Base-by-base conservation (phyloP, 1,140 invertebrate genomes). In the Neodiprion virginianus region DNA sequence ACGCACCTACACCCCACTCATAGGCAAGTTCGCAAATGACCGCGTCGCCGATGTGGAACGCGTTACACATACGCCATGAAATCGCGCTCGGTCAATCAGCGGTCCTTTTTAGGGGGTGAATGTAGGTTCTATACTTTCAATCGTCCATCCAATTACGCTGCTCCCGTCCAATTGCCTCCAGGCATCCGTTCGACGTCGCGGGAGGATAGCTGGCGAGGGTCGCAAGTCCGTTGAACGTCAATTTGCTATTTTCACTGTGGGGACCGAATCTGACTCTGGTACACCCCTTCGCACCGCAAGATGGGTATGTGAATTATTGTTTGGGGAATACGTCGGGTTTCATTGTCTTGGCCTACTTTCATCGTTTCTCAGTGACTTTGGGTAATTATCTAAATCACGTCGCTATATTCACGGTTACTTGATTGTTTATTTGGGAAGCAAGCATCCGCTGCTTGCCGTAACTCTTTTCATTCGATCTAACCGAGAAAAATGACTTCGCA, bases 221-320 rank as follows among this genome's bases (percentile, higher is more conserved):
- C 53, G 11, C 53, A 61, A 61, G 81, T 83, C 83, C 82, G 87
- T 87, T 81, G 81, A 85, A 81, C 79, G 77, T 77, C 81, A 82
- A 85, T 86, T 86, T 81, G 81, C 81, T 79, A 78, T 84, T 84
- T 84, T 79, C 80, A 80, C 79, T 61, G 74, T 23, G 53, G 12
- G 28, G 28, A 28, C 28, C 5, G 28, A 28, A 49, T 5, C 50
- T 78, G 77, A 28, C 28, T 28, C 80, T 77, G 78, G 76, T 74
- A 81, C 79, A 40, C 75, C 74, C 28, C n/a, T 17, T 82, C 82
- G 78, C 79, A 79, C 79, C 80, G 28, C 82, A 79, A 81, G 79
- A 40, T 40, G 28, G 28, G 80, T 84, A 82, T 84, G 83, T 87
- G 81, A 81, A 87, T 86, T 86, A 85, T 87, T 84, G 85, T 83